Conservation (phyloP, 2,113 vertebrate genomes). For the Neoarius graeffei region DNA sequence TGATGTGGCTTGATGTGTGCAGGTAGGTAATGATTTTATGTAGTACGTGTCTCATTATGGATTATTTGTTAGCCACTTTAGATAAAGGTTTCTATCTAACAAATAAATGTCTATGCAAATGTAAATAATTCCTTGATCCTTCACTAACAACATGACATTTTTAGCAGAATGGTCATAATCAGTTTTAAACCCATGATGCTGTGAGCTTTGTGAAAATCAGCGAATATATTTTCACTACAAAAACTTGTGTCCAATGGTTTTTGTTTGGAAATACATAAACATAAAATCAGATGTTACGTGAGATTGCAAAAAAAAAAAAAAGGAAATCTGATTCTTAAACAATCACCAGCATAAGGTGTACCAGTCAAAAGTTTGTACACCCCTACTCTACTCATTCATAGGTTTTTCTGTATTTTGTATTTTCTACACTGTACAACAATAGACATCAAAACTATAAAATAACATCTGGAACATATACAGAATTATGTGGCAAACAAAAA, state of each 20-base stretch:
- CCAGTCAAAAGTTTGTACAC: too few species aligned
- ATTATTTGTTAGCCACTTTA: neutral
- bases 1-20: neutral
- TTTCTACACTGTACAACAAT: too few species aligned
- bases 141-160: neutral
- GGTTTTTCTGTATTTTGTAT: too few species aligned
- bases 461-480: too few species aligned
- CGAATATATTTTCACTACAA: neutral
- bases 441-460: too few species aligned
- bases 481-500: too few species aligned
- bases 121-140: neutral
- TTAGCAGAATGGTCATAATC: neutral
- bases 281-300: neutral
- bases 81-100: neutral
- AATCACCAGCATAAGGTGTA: neutral
- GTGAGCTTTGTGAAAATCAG: neutral
- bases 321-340: neutral
- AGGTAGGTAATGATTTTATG: neutral
- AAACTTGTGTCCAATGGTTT: neutral
- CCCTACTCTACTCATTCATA: too few species aligned
- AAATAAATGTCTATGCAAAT: neutral
- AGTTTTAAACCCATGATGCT: neutral
- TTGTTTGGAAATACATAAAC: neutral
- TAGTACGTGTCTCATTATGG: neutral
- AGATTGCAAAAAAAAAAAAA: neutral